phyloP scores from a whole-genome alignment of 1,140 invertebrate genomes.

The Drosophila biarmipes region DNA sequence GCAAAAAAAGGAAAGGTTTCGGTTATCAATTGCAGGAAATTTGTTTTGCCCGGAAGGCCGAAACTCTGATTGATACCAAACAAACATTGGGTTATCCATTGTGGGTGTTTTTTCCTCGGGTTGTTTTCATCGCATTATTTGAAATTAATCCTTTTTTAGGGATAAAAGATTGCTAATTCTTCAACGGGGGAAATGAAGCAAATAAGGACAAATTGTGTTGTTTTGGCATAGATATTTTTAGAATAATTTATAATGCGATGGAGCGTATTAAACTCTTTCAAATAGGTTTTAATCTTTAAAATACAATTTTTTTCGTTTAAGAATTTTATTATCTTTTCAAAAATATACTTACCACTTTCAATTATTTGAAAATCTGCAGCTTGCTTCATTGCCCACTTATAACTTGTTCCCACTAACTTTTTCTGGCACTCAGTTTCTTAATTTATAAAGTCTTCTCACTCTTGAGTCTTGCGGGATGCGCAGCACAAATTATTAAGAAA shows the following conservation, averaged over 20 bases:
- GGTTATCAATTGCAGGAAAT: conserved; percentile 58
- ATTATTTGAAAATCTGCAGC: conserved; percentile 27
- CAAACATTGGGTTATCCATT: conserved; percentile 26
- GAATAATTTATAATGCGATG: background rate
- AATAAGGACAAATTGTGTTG: background rate
- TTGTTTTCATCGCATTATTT: conserved; percentile 44
- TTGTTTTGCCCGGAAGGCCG: conserved; percentile 41
- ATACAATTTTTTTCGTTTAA: background rate
- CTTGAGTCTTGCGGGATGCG: conserved; percentile 49
- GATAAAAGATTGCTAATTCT: background rate
- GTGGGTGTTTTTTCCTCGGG: background rate
- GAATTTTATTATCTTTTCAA: background rate
- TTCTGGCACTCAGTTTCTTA: background rate
- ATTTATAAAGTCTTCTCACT: background rate
- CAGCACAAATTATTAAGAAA: conserved; percentile 80
- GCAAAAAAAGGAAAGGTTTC: conserved; percentile 44
- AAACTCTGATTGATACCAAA: conserved; percentile 67
- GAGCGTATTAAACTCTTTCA: background rate
- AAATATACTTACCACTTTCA: conserved; percentile 23
- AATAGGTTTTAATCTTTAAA: no score
- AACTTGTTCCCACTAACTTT: background rate
- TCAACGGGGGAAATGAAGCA: background rate
- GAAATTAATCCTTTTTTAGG: conserved; percentile 29
- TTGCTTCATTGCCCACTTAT: conserved; percentile 2
- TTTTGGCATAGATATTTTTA: background rate